These are phyloP conservation scores for Globodera rostochiensis DNA, from an alignment of 1,140 invertebrate species.

Conservation along the genomic window DNA sequence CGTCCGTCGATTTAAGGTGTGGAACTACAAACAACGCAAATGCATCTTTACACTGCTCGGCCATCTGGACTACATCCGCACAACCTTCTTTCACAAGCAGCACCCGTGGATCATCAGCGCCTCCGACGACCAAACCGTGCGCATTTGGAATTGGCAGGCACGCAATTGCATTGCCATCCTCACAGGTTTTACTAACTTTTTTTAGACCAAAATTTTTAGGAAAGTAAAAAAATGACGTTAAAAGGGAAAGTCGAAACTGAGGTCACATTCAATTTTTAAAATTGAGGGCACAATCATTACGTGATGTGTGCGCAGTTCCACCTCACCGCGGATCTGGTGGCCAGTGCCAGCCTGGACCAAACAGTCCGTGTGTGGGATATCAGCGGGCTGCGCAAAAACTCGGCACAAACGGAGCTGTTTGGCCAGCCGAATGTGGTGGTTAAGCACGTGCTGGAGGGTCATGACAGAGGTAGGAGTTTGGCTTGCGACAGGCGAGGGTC, in stretches of 20 bases:
- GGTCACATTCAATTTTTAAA: too few species aligned
- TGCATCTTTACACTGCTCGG: slow-evolving; percentile 96
- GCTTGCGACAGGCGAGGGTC: background rate
- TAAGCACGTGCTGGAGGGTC: slow-evolving; percentile 94
- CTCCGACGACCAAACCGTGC: slow-evolving; percentile 84
- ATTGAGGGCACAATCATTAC: slow-evolving; percentile 89
- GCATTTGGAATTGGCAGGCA: slow-evolving; percentile 99
- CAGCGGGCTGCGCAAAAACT: slow-evolving; percentile 89
- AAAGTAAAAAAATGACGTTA: too few species aligned
- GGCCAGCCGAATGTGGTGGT: slow-evolving; percentile 89
- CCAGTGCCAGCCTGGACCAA: slow-evolving; percentile 95
- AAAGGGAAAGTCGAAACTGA: too few species aligned
- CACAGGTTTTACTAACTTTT: slow-evolving; percentile 68
- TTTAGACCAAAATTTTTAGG: too few species aligned
- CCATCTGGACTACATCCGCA: slow-evolving; percentile 97
- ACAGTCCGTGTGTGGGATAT: slow-evolving; percentile 99
- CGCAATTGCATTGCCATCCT: slow-evolving; percentile 93
- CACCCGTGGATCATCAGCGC: slow-evolving; percentile 95
- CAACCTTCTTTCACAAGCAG: slow-evolving; percentile 95
- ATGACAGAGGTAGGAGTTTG: slow-evolving; percentile 74
- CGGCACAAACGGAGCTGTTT: slow-evolving; percentile 88
- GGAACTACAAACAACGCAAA: slow-evolving; percentile 97
- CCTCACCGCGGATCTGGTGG: slow-evolving; percentile 90
- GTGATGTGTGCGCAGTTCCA: slow-evolving; percentile 99
- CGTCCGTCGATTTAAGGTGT: slow-evolving; percentile 73